Base-by-base conservation (phyloP, 2,888 invertebrate genomes). In the Orchesellides sinensis region DNA sequence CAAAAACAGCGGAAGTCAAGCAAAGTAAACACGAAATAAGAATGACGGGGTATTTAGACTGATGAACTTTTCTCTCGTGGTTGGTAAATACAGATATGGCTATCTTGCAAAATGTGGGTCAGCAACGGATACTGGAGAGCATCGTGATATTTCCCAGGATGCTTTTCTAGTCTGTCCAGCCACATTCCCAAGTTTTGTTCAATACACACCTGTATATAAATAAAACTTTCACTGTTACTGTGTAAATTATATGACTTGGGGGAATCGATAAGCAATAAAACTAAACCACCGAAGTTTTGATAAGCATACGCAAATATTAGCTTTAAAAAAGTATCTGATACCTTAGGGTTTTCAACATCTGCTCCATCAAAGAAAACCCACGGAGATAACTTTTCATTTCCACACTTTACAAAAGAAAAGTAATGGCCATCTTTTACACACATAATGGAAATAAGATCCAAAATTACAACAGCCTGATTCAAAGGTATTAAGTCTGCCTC, bases 151-250 rank as follows among this genome's bases (percentile, higher is more conserved):
- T 81, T 83, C 29, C 83, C 83, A 19, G 85, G 85, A 59, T 72
- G 75, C 56, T 79, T 83, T 40, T 85, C 85, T 29, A 85, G 66
- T 21, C 85, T 66, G 35, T 85, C 85, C 45, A 85, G 27, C 85
- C 85, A 85, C 83, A 85, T 85, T 19, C 82, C 78, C 63, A 85
- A 47, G 52, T 85, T 83, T 52, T 85, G 83, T 25, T 85, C 85
- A 19, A 85, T 49, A 14, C 82, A 83, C 3, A 85, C 85, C 85
- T 85, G 45, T 32, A 32, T 32, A 32, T 32, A 40, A 8, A 40
- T 3, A 19, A n/a, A 72, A n/a, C n/a, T n/a, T n/a, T n/a, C n/a
- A n/a, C n/a, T n/a, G n/a, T n/a, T n/a, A n/a, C n/a, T n/a, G n/a
- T n/a, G n/a, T 40, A 21, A 59, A 72, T 6, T 5, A 56, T 52